Base-by-base conservation (phyloP, 2,888 invertebrate genomes). In the Agriopis leucophaearia region DNA sequence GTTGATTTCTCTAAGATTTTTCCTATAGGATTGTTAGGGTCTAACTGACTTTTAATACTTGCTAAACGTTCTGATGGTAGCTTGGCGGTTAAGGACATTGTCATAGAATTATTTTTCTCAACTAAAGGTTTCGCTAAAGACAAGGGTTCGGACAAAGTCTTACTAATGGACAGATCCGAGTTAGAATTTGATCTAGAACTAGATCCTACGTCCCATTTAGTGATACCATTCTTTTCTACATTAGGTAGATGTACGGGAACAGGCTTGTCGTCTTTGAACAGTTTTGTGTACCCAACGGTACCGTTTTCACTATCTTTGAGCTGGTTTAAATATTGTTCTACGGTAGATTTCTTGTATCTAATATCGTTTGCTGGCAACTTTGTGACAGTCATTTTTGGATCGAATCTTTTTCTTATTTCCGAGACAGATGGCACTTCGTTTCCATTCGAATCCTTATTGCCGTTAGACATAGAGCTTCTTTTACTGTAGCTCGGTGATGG, bases 341-440 rank as follows among this genome's bases (percentile, higher is more conserved):
- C 88, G 2, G 84, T 85, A 10, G 80, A 82, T 75, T 88, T 90
- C 2, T 84, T 79, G 72, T 88, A 90, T 77, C 88, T 83, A 36
- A 9, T 70, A 40, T 94, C 93, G 74, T 93, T 90, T 7, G 91
- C 82, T 1, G 94, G 94, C 52, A 94, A 83, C 78, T 92, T 92
- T 1, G 94, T 94, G 6, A 92, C 94, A 0, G 94, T 85, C 93
- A 94, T 94, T 81, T 93, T 94, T 5, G 84, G 75, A 80, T 95
- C 95, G 83, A 95, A 95, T 74, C 93, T 90, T 78, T 94, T 95
- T 67, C 95, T 86, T 64, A 95, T 94, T 76, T 95, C 95, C 1
- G 95, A 94, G 7, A 95, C 95, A 7, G 95, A 94, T 4, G 94
- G 93, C 69, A 94, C 90, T 74, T 94, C 94, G 79, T 95, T 95